Base-by-base conservation (phyloP, 2,113 vertebrate species). In the rabbit (Oryctolagus cuniculus) region DNA sequence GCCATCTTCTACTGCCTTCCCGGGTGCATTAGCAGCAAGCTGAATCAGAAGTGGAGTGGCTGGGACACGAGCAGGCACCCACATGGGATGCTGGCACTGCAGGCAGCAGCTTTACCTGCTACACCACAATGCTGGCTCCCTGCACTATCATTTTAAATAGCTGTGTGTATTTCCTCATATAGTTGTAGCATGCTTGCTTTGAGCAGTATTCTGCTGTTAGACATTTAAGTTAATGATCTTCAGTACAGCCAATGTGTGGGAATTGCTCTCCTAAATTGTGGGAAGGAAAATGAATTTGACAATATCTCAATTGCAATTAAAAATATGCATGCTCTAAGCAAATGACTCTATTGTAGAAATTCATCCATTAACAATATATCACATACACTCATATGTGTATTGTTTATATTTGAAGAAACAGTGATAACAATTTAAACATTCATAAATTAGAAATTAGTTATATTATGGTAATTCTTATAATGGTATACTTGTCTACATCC, bases 331-430 rank as follows among this genome's bases (percentile, higher is more conserved):
- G 13, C 12, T 90, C 55, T 66, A 19, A 83, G 19, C 13, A 90
- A 81, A 86, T 44, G 6, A 66, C 21, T 75, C 36, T 92, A 69
- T n/a, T 93, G 84, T 64, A 91, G 74, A 34, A 70, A 55, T 72
- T 12, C 64, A 19, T 69, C 10, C 27, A 63, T 69, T 88, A 81
- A 53, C 85, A 89, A 75, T 63, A 58, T n/a, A 53, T 83, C 27
- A 84, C n/a, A 58, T 15, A 84, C n/a, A 51, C 19, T 70, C n/a
- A 53, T 58, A 31, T 19, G 22, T 81, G 5, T 2, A 61, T 92
- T 70, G 6, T 82, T 90, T 77, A 61, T 73, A 63, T 92, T 78
- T 94, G 34, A 34, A 66, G 53, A 92, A 95, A 64, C 27, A 73
- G 7, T 87, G 44, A 53, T 10, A 77, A 84, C 16, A 74, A 38